A percentile compares a stretch with the other conserved stretches of the same genome.
phyloP scores from a whole-genome alignment of 2,888 invertebrate genomes.

The Lasioglossum zephyrum region DNA sequence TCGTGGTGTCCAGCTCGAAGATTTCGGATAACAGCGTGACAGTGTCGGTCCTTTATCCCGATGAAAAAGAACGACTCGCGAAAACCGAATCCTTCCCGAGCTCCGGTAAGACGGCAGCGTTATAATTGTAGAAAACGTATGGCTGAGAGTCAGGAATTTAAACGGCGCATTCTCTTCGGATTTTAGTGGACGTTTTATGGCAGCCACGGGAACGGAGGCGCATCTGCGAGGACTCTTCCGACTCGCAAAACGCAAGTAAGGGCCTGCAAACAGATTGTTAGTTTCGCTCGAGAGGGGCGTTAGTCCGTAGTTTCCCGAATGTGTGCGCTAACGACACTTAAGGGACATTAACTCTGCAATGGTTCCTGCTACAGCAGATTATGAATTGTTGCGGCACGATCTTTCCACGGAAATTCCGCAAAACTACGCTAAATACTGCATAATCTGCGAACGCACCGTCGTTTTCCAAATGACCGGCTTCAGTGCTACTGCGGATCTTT shows the following conservation, averaged over 20 bases:
- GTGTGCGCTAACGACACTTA: neutral
- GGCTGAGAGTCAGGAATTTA: neutral
- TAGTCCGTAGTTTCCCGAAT: neutral
- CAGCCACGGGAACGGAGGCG: neutral
- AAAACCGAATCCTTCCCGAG: neutral
- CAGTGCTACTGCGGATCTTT: neutral
- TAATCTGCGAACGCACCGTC: neutral
- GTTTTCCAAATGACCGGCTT: neutral
- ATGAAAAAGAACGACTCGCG: constrained; percentile 11
- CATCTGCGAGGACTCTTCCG: neutral
- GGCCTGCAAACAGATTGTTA: neutral
- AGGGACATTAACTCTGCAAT: constrained; percentile 1
- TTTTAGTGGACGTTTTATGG: constrained; percentile 23
- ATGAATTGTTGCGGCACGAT: neutral
- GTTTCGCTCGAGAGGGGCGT: neutral
- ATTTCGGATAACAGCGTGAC: constrained; percentile 69
- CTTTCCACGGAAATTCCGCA: neutral
- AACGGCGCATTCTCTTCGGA: neutral
- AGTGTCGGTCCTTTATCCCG: constrained; percentile 68
- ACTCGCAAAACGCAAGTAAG: constrained; percentile 17
- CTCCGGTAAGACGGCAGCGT: constrained; percentile 18
- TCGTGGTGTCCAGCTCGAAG: constrained; percentile 67
- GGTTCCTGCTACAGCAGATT: neutral
- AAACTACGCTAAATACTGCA: neutral
- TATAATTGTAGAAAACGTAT: too few species aligned